Base-by-base conservation (phyloP, 2,113 vertebrate genomes). In the Pseudorasbora parva region DNA sequence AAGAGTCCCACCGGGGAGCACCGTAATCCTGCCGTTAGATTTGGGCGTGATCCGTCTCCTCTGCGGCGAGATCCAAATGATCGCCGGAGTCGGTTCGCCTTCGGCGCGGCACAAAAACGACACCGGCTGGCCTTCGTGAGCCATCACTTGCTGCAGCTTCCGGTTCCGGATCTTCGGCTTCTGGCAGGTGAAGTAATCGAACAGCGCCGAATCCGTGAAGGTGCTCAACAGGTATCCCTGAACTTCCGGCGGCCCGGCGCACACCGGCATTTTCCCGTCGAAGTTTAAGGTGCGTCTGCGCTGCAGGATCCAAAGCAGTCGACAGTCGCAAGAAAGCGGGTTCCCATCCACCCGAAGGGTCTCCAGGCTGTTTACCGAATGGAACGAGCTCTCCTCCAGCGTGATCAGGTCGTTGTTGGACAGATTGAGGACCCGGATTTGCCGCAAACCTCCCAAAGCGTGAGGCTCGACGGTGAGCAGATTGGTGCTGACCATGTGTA, bases 241-340 rank as follows among this genome's bases (percentile, higher is more conserved):
- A 73, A 99, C 96, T 89, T 97, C 96, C 2, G 95, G 93, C 0
- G 98, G 98, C 0, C 94, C 95, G 47, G 96, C 95, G 86, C 98
- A 99, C 89, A 96, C 94, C 0, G 98, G 98, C 82, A 95, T 96
- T 78, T 95, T 95, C 85, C 96, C 96, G 15, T 98, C 97, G 1
- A 99, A 99, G 91, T 99, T 97, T 86, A 99, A 95, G 0, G 97
- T 98, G 91, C 96, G 97, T 30, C 98, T 94, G 7, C 97, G 95
- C 89, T 98, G 97, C 91, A 98, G 95, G 89, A 99, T 96, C 98
- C 98, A 99, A 77, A 99, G 95, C 78, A 99, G 95, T 82, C 98
- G 97, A 85, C 98, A 99, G 94, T 99, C 98, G 0, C 98, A 99
- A 90, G 96, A 93, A 88, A 99, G 92, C 2, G 98, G 98, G 93